Conservation (phyloP, 2,797 vertebrate species). For the Triplophysa yarkandensis region DNA sequence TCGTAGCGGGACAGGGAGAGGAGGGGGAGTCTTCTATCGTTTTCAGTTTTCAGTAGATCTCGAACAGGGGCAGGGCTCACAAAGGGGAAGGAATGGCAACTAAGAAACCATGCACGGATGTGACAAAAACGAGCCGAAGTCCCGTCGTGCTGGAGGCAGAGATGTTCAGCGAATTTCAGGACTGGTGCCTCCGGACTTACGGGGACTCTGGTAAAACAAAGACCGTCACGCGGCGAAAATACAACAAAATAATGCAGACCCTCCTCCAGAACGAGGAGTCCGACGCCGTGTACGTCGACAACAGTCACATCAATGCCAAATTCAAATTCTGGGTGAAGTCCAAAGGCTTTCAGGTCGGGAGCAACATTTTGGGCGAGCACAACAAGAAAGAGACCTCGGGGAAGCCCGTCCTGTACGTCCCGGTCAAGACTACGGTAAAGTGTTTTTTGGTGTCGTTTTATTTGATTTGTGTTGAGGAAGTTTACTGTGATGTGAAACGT, state of each 20-base stretch:
- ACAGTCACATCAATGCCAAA: slow-evolving; percentile 93
- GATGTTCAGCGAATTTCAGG: slow-evolving; percentile 97
- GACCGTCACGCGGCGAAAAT: slow-evolving; percentile 96
- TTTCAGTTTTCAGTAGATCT: slow-evolving; percentile 44
- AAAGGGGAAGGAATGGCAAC: slow-evolving; percentile 74
- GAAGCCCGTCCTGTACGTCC: slow-evolving; percentile 91
- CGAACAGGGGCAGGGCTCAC: slow-evolving; percentile 39
- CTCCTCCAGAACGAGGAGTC: slow-evolving; percentile 86
- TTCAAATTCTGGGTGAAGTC: slow-evolving; percentile 99
- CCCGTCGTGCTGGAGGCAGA: slow-evolving; percentile 89
- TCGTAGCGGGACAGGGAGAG: slow-evolving; percentile 72
- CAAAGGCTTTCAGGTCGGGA: slow-evolving; percentile 95
- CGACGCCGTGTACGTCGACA: slow-evolving; percentile 82
- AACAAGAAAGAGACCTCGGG: slow-evolving; percentile 79
- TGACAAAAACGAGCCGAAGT: slow-evolving; percentile 80
- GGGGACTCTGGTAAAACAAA: slow-evolving; percentile 97
- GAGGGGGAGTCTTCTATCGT: slow-evolving; percentile 61
- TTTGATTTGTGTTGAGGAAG: slow-evolving; percentile 18
- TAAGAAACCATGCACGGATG: slow-evolving; percentile 81
- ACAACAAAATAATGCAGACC: slow-evolving; percentile 94
- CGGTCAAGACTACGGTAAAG: slow-evolving; percentile 89
- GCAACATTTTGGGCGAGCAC: slow-evolving; percentile 81
- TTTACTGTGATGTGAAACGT: too few species aligned
- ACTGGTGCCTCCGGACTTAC: slow-evolving; percentile 97
- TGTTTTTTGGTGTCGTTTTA: too few species aligned